These are phyloP conservation scores for Papilio dardanus DNA, from an alignment of 1,140 invertebrate genomes.

Conservation along the genomic window DNA sequence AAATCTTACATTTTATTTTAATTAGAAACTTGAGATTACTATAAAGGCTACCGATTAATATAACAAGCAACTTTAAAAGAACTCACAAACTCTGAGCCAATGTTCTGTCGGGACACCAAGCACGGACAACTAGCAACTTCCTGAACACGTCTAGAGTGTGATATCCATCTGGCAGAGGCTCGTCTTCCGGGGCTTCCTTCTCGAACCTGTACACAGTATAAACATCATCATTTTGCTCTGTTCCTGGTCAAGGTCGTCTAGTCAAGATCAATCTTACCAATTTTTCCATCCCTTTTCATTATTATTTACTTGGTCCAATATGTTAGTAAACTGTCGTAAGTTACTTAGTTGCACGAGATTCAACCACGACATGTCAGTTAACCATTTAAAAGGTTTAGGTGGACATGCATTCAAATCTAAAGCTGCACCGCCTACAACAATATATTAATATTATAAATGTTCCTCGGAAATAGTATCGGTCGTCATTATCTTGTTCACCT, in stretches of 20 bases:
- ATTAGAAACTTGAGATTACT: too few species aligned
- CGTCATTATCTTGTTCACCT: too few species aligned
- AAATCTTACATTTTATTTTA: too few species aligned
- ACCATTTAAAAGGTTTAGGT: constrained; percentile 92
- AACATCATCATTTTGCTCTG: background rate
- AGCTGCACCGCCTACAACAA: constrained; percentile 87
- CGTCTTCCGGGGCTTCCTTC: constrained; percentile 93
- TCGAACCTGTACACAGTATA: constrained; percentile 84
- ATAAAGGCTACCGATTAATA: too few species aligned
- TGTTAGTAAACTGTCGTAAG: constrained; percentile 88
- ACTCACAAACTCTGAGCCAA: constrained; percentile 87
- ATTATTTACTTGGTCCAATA: constrained; percentile 86
- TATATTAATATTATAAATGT: constrained; percentile 3
- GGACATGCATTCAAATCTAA: constrained; percentile 91
- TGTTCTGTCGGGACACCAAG: constrained; percentile 95
- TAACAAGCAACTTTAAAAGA: background rate
- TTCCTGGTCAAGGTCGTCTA: too few species aligned
- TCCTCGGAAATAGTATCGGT: too few species aligned
- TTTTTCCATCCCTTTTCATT: constrained; percentile 91
- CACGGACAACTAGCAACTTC: constrained; percentile 91
- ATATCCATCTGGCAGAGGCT: constrained; percentile 91
- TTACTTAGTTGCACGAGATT: constrained; percentile 91
- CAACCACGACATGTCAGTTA: constrained; percentile 94
- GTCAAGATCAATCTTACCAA: too few species aligned
- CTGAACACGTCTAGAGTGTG: constrained; percentile 90